Evolutionary conservation across 2,888 invertebrate genomes (phyloP).

Genomic region (Sesamia inferens): DNA sequence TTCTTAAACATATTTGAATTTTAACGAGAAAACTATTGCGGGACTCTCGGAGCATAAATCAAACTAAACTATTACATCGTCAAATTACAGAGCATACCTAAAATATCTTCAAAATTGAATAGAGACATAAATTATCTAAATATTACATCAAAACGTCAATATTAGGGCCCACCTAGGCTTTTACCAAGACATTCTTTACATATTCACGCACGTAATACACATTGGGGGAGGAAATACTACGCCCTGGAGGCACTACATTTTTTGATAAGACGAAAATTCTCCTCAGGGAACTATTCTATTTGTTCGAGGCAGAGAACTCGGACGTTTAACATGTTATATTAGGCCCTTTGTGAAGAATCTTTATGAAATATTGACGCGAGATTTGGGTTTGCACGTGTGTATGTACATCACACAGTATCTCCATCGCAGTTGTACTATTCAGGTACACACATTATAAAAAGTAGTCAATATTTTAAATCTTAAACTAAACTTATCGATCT

Average conservation of each 20-base stretch:
- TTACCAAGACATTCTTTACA: constrained; percentile 40
- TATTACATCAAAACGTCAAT: constrained; percentile 26
- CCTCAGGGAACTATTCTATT: constrained; percentile 56
- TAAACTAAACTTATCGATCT: not conserved
- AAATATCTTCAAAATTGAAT: constrained; percentile 19
- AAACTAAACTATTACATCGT: not conserved
- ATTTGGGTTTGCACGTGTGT: not conserved
- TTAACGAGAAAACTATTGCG: not conserved
- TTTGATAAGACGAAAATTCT: constrained; percentile 59
- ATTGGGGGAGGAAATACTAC: constrained; percentile 47
- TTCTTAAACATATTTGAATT: not conserved
- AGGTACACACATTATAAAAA: no score
- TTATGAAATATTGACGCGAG: constrained; percentile 24
- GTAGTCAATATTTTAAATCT: no score
- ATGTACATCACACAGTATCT: not conserved
- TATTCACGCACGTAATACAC: constrained; percentile 47
- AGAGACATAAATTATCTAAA: constrained; percentile 19
- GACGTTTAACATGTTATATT: constrained; percentile 42
- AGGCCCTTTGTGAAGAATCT: constrained; percentile 26
- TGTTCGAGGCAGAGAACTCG: constrained; percentile 43
- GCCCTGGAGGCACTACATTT: constrained; percentile 49
- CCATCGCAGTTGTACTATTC: no score
- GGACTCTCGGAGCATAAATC: not conserved
- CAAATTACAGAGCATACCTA: not conserved
- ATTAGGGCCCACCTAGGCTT: constrained; percentile 8